phyloP scores from a whole-genome alignment of 2,113 vertebrate species.

The Strix uralensis region DNA sequence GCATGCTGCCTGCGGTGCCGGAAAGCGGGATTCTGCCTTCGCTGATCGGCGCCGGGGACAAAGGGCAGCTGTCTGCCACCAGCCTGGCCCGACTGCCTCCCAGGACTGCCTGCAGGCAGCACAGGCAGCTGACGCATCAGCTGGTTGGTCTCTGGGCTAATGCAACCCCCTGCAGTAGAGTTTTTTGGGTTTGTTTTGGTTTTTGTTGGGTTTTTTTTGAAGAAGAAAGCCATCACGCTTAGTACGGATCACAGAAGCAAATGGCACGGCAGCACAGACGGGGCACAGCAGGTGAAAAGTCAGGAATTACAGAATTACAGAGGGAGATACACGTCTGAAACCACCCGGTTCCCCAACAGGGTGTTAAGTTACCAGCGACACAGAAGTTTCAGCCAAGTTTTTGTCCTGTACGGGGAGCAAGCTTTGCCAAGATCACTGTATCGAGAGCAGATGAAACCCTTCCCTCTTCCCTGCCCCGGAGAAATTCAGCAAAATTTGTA shows the following conservation, averaged over 20 bases:
- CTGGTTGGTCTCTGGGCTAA: background rate
- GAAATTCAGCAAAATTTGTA: background rate
- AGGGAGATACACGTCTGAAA: background rate
- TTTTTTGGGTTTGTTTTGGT: background rate
- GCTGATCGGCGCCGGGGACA: background rate
- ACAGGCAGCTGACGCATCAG: background rate
- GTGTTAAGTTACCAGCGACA: background rate
- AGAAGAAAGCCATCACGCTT: background rate
- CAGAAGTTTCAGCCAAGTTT: background rate
- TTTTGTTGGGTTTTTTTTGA: background rate
- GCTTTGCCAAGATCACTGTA: background rate
- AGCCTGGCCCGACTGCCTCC: background rate
- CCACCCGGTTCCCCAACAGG: fast-evolving
- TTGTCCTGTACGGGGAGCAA: background rate
- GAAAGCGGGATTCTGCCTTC: background rate
- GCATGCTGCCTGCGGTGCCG: background rate
- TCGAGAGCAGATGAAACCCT: background rate
- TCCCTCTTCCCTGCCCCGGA: background rate
- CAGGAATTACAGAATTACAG: background rate
- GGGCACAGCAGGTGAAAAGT: background rate
- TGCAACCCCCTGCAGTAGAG: background rate
- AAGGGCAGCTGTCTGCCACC: background rate
- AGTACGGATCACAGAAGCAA: background rate
- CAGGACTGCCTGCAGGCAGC: background rate
- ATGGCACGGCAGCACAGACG: background rate